A percentile compares a stretch with the other conserved stretches of the same genome.
Evolutionary conservation across 1,140 invertebrate species (phyloP).

Genomic region (Lordiphosa collinella): DNA sequence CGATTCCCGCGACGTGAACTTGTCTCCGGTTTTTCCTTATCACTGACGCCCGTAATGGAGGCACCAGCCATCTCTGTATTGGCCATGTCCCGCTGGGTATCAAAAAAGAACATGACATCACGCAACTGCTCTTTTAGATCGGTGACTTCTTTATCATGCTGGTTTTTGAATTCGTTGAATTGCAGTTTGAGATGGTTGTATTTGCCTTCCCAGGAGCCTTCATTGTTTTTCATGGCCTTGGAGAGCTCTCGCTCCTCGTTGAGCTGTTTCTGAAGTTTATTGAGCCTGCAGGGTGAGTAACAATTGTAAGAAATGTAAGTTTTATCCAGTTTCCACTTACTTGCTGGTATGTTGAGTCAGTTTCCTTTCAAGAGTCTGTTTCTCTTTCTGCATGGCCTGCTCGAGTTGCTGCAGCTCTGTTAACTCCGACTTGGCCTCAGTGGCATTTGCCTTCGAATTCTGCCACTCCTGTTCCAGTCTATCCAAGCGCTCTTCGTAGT

Average conservation of each 20-base stretch:
- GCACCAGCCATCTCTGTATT: conserved; percentile 83
- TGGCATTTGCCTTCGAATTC: conserved; percentile 75
- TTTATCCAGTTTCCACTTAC: conserved; percentile 76
- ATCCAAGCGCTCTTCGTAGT: conserved; percentile 92
- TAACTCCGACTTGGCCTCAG: conserved; percentile 80
- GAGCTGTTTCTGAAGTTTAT: conserved; percentile 84
- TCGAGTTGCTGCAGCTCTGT: conserved; percentile 82
- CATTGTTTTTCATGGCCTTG: conserved; percentile 88
- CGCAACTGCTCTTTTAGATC: conserved; percentile 95
- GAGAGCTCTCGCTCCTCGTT: conserved; percentile 90
- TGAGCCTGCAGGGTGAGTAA: conserved; percentile 76
- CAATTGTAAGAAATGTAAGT: no score
- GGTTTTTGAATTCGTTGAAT: conserved; percentile 84
- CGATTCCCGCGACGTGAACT: conserved; percentile 48
- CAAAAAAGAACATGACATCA: conserved; percentile 97
- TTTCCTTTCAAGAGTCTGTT: conserved; percentile 85
- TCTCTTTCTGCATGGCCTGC: conserved; percentile 82
- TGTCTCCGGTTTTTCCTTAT: conserved; percentile 37
- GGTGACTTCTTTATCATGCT: conserved; percentile 88
- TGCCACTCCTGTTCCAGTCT: conserved; percentile 81
- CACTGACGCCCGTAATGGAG: conserved; percentile 83
- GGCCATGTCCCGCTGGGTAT: conserved; percentile 85
- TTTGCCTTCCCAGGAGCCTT: conserved; percentile 87
- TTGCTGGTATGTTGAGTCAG: conserved; percentile 82
- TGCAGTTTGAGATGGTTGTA: conserved; percentile 85